Conservation (phyloP, 2,113 vertebrate genomes). For the Lophura nycthemera region DNA sequence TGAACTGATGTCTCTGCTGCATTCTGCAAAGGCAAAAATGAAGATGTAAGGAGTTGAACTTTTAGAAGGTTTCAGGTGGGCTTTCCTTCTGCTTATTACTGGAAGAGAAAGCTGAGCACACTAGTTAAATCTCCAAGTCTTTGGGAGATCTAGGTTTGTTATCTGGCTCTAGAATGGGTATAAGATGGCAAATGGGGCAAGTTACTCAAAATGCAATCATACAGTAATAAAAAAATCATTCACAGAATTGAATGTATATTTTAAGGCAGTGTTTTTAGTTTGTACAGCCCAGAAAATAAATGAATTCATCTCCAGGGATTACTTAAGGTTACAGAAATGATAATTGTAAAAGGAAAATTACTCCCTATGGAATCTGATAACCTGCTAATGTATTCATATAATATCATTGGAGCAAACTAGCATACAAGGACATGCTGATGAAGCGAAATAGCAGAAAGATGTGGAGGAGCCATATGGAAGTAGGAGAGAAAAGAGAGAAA, state of each 20-base stretch:
- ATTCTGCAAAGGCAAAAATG: neutral
- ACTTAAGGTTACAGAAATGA: neutral
- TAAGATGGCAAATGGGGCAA: neutral
- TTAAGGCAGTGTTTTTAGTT: neutral
- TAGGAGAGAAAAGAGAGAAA: neutral
- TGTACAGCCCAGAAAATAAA: neutral
- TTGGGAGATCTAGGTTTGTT: neutral
- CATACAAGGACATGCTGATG: neutral
- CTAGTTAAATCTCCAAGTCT: neutral
- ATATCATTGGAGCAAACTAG: neutral
- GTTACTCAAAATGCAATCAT: neutral
- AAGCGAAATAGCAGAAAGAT: neutral
- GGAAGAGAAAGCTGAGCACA: neutral
- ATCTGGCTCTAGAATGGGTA: neutral
- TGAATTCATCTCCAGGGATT: neutral
- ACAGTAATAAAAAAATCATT: neutral
- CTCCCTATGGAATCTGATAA: neutral
- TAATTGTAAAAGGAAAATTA: neutral
- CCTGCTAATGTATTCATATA: neutral
- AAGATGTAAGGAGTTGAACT: neutral
- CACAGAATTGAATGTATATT: neutral
- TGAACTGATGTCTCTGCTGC: neutral
- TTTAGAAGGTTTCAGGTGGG: neutral
- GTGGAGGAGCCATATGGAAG: neutral
- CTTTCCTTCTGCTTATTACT: neutral